These are phyloP conservation scores for Heterochromis multidens DNA, from an alignment of 2,113 vertebrate species.

Conservation along the genomic window DNA sequence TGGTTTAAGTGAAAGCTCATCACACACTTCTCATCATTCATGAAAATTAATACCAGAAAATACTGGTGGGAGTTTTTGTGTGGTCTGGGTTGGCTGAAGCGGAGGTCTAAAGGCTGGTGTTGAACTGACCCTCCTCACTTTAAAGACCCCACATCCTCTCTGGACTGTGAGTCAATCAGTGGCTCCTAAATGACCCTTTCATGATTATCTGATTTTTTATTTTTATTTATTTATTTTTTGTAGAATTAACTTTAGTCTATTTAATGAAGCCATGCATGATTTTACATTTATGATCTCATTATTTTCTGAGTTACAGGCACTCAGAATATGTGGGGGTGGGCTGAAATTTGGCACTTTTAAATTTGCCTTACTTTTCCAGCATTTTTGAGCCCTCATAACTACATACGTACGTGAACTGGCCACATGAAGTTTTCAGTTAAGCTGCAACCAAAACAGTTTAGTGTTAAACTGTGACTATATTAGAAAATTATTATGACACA, in stretches of 20 bases:
- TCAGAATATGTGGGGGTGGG: neutral
- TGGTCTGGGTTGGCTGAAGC: neutral
- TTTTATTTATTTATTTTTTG: neutral
- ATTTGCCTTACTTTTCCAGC: neutral
- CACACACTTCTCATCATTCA: neutral
- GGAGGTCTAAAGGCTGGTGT: neutral
- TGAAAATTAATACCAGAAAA: neutral
- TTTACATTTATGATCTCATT: neutral
- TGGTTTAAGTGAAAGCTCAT: conserved; percentile 38
- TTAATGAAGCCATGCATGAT: neutral
- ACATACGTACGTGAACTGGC: neutral
- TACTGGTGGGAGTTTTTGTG: neutral
- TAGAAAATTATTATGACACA: too few relatives aligned
- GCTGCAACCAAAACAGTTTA: too few relatives aligned
- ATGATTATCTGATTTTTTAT: neutral
- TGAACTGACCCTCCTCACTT: neutral
- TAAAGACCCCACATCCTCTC: neutral
- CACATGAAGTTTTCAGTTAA: too few relatives aligned
- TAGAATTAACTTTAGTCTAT: neutral
- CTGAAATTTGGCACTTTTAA: neutral
- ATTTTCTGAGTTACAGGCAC: neutral
- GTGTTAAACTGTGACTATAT: too few relatives aligned
- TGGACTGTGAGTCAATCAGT: neutral
- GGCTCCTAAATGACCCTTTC: neutral
- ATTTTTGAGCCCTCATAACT: neutral